Base-by-base conservation (phyloP, 2,113 vertebrate species). In the Trachemys scripta region DNA sequence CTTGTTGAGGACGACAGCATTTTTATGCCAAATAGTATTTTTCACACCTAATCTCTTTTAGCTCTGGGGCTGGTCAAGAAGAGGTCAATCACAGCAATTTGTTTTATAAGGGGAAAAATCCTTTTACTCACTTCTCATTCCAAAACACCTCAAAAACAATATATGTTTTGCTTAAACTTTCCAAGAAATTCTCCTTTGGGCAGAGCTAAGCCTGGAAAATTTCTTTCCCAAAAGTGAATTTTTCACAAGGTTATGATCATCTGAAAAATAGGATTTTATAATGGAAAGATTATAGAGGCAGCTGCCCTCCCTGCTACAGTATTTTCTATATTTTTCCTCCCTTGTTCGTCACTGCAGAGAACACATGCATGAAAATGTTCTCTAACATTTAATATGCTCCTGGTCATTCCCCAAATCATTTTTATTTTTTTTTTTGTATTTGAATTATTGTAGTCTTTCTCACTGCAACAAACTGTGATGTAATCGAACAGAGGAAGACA, bases 21-120 rank as follows among this genome's bases (percentile, higher is more conserved):
- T 96, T 97, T 95, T 87, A 92, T 87, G 85, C 35, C 89, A 93
- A 96, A 97, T 95, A 93, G 92, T 88, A 89, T 49, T 72, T 89
- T 94, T 95, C 56, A 92, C 1, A 76, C 17, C 54, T 62, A 82
- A 88, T 93, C 6, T 84, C 89, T 82, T 89, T 20, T 53, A 62
- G 19, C 42, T 86, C 38, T 45, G 38, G 47, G 49, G 16, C 35
- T 90, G 57, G 80, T 82, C 53, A 85, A 42, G 56, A 53, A 88
- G 92, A 92, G 53, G 92, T 80, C 89, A 91, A 25, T 42, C 35
- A n/a, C 11, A 88, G 49, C 2, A 84, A 81, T 50, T 89, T 53
- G 8, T 12, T 56, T 20, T 80, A 82, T 92, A 95, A 62, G 0
- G 1, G 20, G 49, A 82, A 90, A 88, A 86, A 0, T 19, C 20